phyloP scores from a whole-genome alignment of 2,888 invertebrate genomes.

The Cerceris ruficornis region DNA sequence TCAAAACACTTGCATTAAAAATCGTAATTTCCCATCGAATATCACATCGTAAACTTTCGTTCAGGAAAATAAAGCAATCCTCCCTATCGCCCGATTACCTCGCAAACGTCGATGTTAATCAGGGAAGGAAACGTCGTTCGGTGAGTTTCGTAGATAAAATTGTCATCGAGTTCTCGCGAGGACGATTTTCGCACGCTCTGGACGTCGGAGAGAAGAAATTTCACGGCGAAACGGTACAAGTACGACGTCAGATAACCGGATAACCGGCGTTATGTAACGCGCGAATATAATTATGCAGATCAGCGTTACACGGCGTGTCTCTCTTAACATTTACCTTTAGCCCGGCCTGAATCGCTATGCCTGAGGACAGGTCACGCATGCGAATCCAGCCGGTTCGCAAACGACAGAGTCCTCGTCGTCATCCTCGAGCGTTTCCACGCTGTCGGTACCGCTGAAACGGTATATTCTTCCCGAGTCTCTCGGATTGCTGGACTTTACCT shows the following conservation, averaged over 20 bases:
- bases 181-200: conserved; percentile 52
- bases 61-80: no score
- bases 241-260: conserved; percentile 65
- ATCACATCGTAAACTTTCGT: no score
- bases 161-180: neutral
- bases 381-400: conserved; percentile 56
- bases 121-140: no score
- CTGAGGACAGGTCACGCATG: conserved; percentile 66
- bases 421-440: conserved; percentile 3
- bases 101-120: no score
- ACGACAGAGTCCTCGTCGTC: conserved; percentile 25
- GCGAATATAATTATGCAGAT: conserved; percentile 75
- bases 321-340: conserved; percentile 75
- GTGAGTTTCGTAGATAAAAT: neutral
- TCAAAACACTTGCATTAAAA: no score
- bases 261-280: conserved; percentile 70
- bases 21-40: no score
- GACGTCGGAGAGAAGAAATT: conserved; percentile 47
- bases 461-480: neutral
- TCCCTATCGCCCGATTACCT: no score
- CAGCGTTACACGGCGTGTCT: conserved; percentile 46
- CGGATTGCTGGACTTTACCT: neutral
- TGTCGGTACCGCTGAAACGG: conserved; percentile 21
- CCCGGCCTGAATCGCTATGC: conserved; percentile 61
- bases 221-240: conserved; percentile 54